phyloP scores from a whole-genome alignment of 92 coral and sea anemone species.

The Montipora capitata region DNA sequence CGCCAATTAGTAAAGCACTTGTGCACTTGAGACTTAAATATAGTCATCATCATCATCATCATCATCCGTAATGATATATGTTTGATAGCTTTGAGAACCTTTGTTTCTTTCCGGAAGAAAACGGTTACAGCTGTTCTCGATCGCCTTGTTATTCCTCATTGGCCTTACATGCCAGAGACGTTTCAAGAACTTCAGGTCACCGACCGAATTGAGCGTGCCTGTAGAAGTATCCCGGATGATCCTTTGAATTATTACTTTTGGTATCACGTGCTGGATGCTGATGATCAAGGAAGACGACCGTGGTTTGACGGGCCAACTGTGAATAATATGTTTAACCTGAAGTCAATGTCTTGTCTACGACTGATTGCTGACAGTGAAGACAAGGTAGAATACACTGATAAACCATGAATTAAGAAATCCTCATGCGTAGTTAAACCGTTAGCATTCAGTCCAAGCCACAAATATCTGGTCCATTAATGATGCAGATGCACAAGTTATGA shows the following conservation, averaged over 20 bases:
- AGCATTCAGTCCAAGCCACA: too few species aligned
- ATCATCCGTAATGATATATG: too few species aligned
- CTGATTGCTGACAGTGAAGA: conserved; percentile 87
- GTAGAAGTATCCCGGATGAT: not conserved
- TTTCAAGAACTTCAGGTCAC: conserved; percentile 29
- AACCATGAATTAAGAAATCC: not conserved
- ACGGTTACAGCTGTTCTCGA: conserved; percentile 94
- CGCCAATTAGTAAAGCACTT: too few species aligned
- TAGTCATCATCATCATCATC: too few species aligned
- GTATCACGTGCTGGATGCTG: conserved; percentile 91
- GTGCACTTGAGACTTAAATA: too few species aligned
- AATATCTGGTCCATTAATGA: too few species aligned
- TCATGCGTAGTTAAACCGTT: too few species aligned
- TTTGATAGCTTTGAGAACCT: too few species aligned
- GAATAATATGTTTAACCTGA: conserved; percentile 73
- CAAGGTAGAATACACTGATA: conserved; percentile 71
- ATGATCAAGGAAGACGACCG: conserved; percentile 86
- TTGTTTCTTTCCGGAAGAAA: conserved; percentile 64
- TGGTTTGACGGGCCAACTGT: conserved; percentile 40
- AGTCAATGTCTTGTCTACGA: conserved; percentile 89
- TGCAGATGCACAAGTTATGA: too few species aligned
- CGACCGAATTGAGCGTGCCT: conserved; percentile 38
- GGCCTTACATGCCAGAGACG: conserved; percentile 93
- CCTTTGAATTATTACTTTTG: conserved; percentile 83
- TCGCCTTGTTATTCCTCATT: conserved; percentile 91